phyloP scores from a whole-genome alignment of 2,113 vertebrate genomes.

The Nettapus auritus region DNA sequence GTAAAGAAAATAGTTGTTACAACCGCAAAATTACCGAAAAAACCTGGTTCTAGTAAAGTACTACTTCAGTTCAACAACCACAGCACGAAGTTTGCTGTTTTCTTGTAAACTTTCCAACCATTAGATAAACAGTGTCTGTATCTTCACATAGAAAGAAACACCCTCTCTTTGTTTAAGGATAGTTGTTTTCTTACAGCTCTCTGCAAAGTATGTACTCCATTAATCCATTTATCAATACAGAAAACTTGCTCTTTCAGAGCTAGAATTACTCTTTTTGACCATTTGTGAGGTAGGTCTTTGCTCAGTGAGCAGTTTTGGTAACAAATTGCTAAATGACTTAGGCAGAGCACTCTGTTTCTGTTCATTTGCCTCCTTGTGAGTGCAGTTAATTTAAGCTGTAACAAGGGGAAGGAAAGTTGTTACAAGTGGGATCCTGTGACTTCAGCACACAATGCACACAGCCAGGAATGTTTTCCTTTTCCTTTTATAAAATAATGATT shows the following conservation, averaged over 20 bases:
- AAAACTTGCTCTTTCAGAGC: background rate
- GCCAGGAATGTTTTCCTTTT: slow-evolving; percentile 65
- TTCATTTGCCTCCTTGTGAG: background rate
- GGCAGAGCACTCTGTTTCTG: background rate
- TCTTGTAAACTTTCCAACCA: slow-evolving; percentile 75
- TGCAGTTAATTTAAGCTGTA: slow-evolving; percentile 35
- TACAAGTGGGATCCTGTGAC: slow-evolving; percentile 59
- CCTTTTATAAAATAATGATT: background rate
- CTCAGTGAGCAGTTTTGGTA: background rate
- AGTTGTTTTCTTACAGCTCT: slow-evolving; percentile 2
- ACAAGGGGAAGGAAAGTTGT: slow-evolving; percentile 52
- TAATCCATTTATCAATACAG: background rate
- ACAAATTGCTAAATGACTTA: background rate
- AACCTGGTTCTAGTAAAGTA: slow-evolving; percentile 81
- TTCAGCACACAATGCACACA: slow-evolving; percentile 57
- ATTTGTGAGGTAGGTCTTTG: background rate
- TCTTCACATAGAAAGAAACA: slow-evolving; percentile 22
- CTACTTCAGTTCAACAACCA: slow-evolving; percentile 76
- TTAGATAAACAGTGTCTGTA: slow-evolving; percentile 74
- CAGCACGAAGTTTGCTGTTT: slow-evolving; percentile 78
- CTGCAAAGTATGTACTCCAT: background rate
- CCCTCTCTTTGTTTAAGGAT: slow-evolving; percentile 9
- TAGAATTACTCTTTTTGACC: background rate
- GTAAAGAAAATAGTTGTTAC: slow-evolving; percentile 82
- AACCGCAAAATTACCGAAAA: slow-evolving; percentile 78